These are phyloP conservation scores for Eulithis testata DNA, from an alignment of 2,888 invertebrate species.

Conservation along the genomic window DNA sequence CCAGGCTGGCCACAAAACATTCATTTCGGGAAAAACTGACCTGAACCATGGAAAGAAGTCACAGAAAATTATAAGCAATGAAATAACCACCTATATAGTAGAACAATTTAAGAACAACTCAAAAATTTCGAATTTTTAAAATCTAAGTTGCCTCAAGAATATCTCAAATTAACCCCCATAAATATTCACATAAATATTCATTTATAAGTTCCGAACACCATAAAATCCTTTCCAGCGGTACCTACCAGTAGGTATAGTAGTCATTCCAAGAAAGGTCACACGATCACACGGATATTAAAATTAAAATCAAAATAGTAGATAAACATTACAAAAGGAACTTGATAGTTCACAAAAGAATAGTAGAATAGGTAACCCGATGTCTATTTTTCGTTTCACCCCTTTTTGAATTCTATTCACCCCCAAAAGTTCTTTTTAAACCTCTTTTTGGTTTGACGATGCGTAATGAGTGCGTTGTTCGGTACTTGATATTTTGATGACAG, in stretches of 20 bases:
- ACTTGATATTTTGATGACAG: conserved; percentile 25
- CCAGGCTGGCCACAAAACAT: too few relatives aligned
- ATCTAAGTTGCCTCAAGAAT: too few relatives aligned
- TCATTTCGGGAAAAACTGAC: too few relatives aligned
- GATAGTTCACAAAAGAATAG: conserved; percentile 50
- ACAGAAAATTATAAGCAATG: too few relatives aligned
- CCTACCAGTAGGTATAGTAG: too few relatives aligned
- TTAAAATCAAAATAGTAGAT: conserved; percentile 54
- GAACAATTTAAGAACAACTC: too few relatives aligned
- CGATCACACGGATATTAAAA: conserved; percentile 62
- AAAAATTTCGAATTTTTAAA: too few relatives aligned
- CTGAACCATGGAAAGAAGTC: too few relatives aligned
- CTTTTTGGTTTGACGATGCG: conserved; percentile 19
- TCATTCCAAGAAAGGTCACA: conserved; percentile 31
- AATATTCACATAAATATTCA: too few relatives aligned
- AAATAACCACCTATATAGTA: too few relatives aligned
- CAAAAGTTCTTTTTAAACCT: not conserved
- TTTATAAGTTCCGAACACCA: conserved; percentile 4
- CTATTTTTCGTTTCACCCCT: conserved; percentile 16
- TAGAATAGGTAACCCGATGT: conserved; percentile 39
- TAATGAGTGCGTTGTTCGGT: conserved; percentile 22
- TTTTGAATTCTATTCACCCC: conserved; percentile 10
- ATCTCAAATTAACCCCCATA: conserved; percentile 3
- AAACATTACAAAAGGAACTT: conserved; percentile 53
- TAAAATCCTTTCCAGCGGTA: not conserved